Base-by-base conservation (phyloP, 2,797 vertebrate species). In the Orestias chungarensis region DNA sequence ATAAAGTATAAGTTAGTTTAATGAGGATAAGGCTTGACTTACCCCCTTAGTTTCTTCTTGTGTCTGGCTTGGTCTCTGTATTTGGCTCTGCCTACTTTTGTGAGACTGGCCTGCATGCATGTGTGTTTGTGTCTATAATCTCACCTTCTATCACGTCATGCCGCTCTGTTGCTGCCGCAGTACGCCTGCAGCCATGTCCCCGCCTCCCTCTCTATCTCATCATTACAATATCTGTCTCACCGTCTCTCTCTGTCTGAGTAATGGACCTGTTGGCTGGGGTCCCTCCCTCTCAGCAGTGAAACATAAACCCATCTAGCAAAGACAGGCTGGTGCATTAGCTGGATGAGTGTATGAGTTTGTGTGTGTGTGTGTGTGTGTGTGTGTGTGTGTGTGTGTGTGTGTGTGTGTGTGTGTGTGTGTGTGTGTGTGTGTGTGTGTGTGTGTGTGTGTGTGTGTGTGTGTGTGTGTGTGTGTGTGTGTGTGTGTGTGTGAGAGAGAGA, bases 201-300 rank as follows among this genome's bases (percentile, higher is more conserved):
- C 84, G 82, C 90, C 88, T 83, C 46, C 52, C 71, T 62, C 76
- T 75, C 42, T 76, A 75, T 74, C 82, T 71, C 70, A 68, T 71
- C 73, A 71, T 80, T 78, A 75, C 74, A 75, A 70, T 55, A 75
- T 76, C 71, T 71, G 49, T 54, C 65, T 73, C 80, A 33, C 64
- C 71, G 71, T 69, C 68, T 64, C 77, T 54, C 66, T 74, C 71
- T 70, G 50, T 64, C 69, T 76, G 78, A 31, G 86, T 91, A 93
- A 93, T 93, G 89, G 91, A 91, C 88, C 88, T 85, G 86, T 92
- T 94, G 93, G 93, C 93, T 81, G 46, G 38, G 75, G 78, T 89
- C 86, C 85, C 82, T 85, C 66, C 86, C 83, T 68, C 86, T 78
- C 77, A 59, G 73, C 42, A 80, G 75, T 92, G 92, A 93, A 94